Percentiles rank a stretch among this genome's conserved stretches.
phyloP scores from a whole-genome alignment of 1,140 invertebrate species.

The Drosophila seguyi region DNA sequence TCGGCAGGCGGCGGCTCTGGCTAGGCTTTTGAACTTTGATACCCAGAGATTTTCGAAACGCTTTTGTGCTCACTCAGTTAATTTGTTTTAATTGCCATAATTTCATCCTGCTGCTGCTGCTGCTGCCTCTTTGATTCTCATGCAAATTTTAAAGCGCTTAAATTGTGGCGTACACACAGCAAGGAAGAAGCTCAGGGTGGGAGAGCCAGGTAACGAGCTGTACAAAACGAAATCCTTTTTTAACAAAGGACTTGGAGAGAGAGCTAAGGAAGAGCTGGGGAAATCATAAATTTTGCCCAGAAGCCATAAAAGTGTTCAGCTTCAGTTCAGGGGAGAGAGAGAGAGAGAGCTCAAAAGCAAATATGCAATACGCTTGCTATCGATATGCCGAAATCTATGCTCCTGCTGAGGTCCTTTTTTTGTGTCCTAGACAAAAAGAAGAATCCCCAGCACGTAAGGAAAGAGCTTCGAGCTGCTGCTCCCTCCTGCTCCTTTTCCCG shows the following conservation, averaged over 20 bases:
- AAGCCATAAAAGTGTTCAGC: conserved; percentile 73
- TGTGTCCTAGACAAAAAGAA: conserved; percentile 46
- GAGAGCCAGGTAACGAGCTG: conserved; percentile 53
- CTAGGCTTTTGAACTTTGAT: conserved; percentile 76
- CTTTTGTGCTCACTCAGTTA: conserved; percentile 55
- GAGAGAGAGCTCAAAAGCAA: conserved; percentile 52
- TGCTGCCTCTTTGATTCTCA: conserved; percentile 44
- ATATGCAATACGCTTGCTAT: conserved; percentile 68
- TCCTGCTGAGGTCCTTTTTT: conserved; percentile 14
- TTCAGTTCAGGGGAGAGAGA: conserved; percentile 2
- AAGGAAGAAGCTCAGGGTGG: neutral
- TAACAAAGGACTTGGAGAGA: conserved; percentile 46
- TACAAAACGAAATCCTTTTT: conserved; percentile 76
- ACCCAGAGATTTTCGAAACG: conserved; percentile 42
- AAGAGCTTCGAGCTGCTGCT: conserved; percentile 26
- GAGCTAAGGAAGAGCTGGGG: conserved; percentile 39
- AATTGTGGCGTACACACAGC: conserved; percentile 38
- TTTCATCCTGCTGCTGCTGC: conserved; percentile 18
- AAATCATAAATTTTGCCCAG: conserved; percentile 82
- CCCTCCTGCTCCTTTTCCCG: neutral
- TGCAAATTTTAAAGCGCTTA: conserved; percentile 79
- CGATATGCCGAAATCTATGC: conserved; percentile 76
- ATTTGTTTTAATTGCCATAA: conserved; percentile 69
- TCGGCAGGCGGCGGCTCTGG: conserved; percentile 3
- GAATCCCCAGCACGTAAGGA: conserved; percentile 41